Base-by-base conservation (phyloP, 2,797 vertebrate species). In the Anolis apletophallus region DNA sequence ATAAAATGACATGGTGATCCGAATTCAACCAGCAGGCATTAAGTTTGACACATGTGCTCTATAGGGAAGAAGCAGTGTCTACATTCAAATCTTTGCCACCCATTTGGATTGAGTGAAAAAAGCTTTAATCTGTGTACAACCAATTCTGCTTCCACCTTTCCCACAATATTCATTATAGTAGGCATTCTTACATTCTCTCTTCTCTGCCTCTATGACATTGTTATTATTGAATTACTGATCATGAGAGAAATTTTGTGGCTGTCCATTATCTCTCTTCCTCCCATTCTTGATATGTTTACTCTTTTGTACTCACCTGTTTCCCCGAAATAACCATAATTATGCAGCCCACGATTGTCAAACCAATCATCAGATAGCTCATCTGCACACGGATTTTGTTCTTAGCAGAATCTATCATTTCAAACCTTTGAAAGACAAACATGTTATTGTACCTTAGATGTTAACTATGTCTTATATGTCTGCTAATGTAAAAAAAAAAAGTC, bases 361-460 rank as follows among this genome's bases (percentile, higher is more conserved):
- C 95, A 0, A 99, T 98, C 98, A 99, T 99, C 2, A 95, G 0
- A 1, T 98, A 98, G 94, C 98, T 97, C 77, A 91, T 85, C 95
- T 97, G 99, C 90, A 99, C 97, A 72, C 98, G 94, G 23, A 98
- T 3, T 84, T 88, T 97, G 94, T 97, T 98, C 91, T 97, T 97
- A 2, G 98, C 97, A 73, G 95, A 95, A 80, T 98, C 96, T 13
- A 99, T 91, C 95, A 95, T 97, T 80, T 98, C 97, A 90, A 95
- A 96, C 93, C 99, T 99, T 83, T 50, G 16, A 81, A 90, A 46
- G 91, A 81, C 36, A 85, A 85, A 55, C 61, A 74, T 86, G 87
- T 34, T 16, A 89, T 78, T 40, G 81, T 46, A 83, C 0, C 36
- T 5, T 68, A 82, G 59, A 9, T 83, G 4, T 0, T 80, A 85